A percentile compares a stretch with the other conserved stretches of the same genome.
Evolutionary conservation across 2,888 invertebrate species (phyloP).

Genomic region (Chromoteleia sp.): DNA sequence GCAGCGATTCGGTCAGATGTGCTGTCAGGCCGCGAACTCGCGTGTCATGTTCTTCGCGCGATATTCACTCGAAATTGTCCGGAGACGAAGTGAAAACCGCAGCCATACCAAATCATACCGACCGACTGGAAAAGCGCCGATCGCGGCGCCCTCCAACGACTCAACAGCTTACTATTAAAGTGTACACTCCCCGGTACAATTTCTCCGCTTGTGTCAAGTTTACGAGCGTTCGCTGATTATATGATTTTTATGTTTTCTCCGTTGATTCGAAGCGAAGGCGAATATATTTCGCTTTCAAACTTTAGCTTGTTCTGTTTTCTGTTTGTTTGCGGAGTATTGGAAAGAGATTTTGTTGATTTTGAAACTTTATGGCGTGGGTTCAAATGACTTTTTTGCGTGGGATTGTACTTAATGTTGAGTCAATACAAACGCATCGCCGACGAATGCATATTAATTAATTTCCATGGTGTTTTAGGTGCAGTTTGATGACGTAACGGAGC

Average conservation of each 20-base stretch:
- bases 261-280: too few species aligned
- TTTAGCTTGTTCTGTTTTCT: not conserved
- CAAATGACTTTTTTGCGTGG: conserved; percentile 36
- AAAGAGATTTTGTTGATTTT: not conserved
- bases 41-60: conserved; percentile 60
- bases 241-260: too few species aligned
- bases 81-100: conserved; percentile 74
- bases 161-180: too few species aligned
- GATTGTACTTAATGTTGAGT: conserved; percentile 75
- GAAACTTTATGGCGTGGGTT: not conserved
- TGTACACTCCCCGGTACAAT: conserved; percentile 69
- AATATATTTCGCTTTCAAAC: too few species aligned
- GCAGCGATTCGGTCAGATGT: conserved; percentile 27
- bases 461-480: conserved; percentile 38
- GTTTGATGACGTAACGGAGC: conserved; percentile 9
- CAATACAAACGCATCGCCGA: conserved; percentile 71
- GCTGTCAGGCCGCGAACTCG: conserved; percentile 29
- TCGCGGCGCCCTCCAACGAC: conserved; percentile 81
- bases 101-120: conserved; percentile 81
- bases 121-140: conserved; percentile 79
- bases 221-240: too few species aligned
- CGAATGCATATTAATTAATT: conserved; percentile 39
- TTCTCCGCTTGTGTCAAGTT: not conserved
- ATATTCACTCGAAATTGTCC: conserved; percentile 73
- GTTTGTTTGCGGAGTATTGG: not conserved